Base-by-base conservation (phyloP, 2,888 invertebrate genomes). In the Drosophila falleni region DNA sequence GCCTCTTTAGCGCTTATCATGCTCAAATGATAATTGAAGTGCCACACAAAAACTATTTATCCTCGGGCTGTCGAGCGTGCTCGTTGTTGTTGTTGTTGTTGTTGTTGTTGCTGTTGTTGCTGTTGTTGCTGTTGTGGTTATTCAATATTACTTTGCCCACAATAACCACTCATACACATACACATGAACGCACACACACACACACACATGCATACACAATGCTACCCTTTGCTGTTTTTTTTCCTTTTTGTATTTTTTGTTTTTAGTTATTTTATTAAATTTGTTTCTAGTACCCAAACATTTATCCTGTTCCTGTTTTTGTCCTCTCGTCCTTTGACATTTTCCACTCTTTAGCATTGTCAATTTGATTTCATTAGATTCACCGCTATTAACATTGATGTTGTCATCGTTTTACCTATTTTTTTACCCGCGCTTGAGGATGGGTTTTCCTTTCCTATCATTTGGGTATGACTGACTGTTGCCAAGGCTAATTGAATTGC, bases 11-110 rank as follows among this genome's bases (percentile, higher is more conserved):
- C 78, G 87, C 81, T 90, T 87, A 89, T 91, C 90, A 91, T 84
- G 91, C 87, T 86, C 85, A 89, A 88, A 90, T 91, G 91, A 83
- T 89, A 88, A 89, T 90, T 91, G 78, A 89, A 91, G 91, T 90
- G 88, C 78, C 83, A 81, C 69, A 84, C 69, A 89, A 80, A 89
- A 89, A 87, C 86, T 87, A 87, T 87, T 87, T 89, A 87, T 89
- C 89, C 89, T 78, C 71, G 71, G 89, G 88, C 82, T 87, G 62
- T 85, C 75, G 74, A 87, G 87, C 87, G 78, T 86, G 50, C 72
- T 65, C 15, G 8, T 55, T 49, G 33, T 53, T 49, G 37, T 29
- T 55, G 26, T 61, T 73, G n/a, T n/a, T n/a, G n/a, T n/a, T n/a
- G n/a, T n/a, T n/a, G 67, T 41, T 74, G 66, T 59, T 81, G 56